Evolutionary conservation across 2,797 vertebrate genomes (phyloP), one percentile per base, ranked within the genome.

Genomic region (Megalops cyprinoides): DNA sequence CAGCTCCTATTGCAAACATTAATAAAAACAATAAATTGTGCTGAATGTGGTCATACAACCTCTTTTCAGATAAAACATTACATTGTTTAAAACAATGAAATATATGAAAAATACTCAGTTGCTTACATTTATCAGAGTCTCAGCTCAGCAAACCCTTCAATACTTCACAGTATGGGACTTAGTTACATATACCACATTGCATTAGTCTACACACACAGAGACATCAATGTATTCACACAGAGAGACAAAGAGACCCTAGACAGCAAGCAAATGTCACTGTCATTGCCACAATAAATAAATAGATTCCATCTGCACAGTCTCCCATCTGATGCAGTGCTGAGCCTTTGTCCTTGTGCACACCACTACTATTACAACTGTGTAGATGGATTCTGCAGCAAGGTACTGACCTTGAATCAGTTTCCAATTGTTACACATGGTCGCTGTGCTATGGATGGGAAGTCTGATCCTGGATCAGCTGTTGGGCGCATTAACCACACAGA

Each of bases 131-230:
- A 9, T 28, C 34, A 12, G 25, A 10, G 58, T 62, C 12, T 58
- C 58, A 31, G 58, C 58, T 9, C 4, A 60, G 31, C 58, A 60
- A 60, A 31, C 3, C n/a, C n/a, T 60, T 60, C 56, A 25, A 8
- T 28, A 60, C 56, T 60, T 25, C n/a, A 62, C 58, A 62, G 28
- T 62, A 25, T 62, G 62, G n/a, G n/a, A n/a, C n/a, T n/a, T n/a
- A n/a, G n/a, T n/a, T n/a, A n/a, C n/a, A n/a, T n/a, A n/a, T n/a
- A n/a, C n/a, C n/a, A n/a, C n/a, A n/a, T n/a, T n/a, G n/a, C n/a
- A n/a, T n/a, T n/a, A n/a, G n/a, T n/a, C n/a, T n/a, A n/a, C n/a
- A n/a, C n/a, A n/a, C n/a, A n/a, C n/a, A n/a, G n/a, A n/a, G n/a
- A n/a, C n/a, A n/a, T n/a, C n/a, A n/a, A n/a, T n/a, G n/a, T n/a